These are phyloP conservation scores for Perdita meconis DNA, from an alignment of 2,888 invertebrate genomes.

Conservation along the genomic window DNA sequence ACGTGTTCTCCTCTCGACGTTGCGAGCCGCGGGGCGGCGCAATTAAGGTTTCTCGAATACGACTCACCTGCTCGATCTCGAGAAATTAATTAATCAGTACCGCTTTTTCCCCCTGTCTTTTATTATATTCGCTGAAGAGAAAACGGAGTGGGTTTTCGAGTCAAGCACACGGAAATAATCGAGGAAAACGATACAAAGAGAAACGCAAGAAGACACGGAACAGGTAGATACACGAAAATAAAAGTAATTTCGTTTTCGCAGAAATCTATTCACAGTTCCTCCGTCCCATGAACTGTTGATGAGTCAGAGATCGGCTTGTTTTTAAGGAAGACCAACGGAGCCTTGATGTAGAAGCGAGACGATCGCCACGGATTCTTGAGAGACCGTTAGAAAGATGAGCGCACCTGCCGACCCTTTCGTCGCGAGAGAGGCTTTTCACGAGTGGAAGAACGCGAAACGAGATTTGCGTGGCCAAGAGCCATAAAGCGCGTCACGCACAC, in stretches of 20 bases:
- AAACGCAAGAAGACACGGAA: background rate
- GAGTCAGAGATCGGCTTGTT: background rate
- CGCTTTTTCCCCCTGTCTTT: too few relatives aligned
- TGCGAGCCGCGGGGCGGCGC: conserved; percentile 9
- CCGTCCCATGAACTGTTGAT: background rate
- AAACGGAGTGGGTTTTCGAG: background rate
- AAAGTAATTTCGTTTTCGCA: background rate
- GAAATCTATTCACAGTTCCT: background rate
- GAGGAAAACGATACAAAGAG: background rate
- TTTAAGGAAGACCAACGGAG: background rate
- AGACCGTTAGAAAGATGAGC: conserved; percentile 63
- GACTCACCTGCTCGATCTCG: conserved; percentile 11
- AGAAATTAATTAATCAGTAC: conserved; percentile 9
- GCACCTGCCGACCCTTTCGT: conserved; percentile 48
- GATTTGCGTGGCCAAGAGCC: conserved; percentile 69
- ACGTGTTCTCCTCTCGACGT: conserved; percentile 9
- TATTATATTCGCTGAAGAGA: conserved; percentile 4
- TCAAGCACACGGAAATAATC: too few relatives aligned
- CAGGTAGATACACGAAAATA: background rate
- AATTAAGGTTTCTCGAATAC: conserved; percentile 20
- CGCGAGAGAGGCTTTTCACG: conserved; percentile 62
- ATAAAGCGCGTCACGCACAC: conserved; percentile 57
- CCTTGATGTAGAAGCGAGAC: conserved; percentile 20
- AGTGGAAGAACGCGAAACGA: conserved; percentile 66
- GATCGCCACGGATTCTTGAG: conserved; percentile 58